Conservation (phyloP, 1,140 invertebrate species). For the Lucilia sericata region DNA sequence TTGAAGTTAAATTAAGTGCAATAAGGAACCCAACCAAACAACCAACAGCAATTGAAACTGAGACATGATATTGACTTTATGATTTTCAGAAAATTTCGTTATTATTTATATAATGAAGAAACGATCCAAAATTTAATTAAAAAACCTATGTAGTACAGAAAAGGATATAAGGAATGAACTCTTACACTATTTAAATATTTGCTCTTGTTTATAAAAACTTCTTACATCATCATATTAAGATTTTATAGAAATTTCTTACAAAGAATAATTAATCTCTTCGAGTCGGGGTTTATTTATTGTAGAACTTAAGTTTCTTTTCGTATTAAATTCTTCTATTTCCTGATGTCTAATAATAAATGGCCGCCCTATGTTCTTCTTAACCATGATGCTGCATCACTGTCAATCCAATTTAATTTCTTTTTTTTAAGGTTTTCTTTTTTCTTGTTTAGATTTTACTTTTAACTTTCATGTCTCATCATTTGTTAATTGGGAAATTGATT, state of each 20-base stretch:
- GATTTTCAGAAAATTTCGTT: no score
- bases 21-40: conserved; percentile 2
- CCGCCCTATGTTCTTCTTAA: neutral
- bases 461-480: conserved; percentile 25
- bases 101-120: no score
- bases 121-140: no score
- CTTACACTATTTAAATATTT: no score
- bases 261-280: no score
- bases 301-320: neutral
- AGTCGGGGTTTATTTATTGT: neutral
- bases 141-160: no score
- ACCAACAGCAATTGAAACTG: neutral
- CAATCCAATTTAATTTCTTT: conserved; percentile 24
- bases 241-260: no score
- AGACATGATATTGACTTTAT: no score
- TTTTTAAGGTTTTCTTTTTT: neutral
- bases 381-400: conserved; percentile 13
- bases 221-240: no score
- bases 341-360: neutral
- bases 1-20: conserved; percentile 34
- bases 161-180: no score
- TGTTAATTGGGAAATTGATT: conserved; percentile 43
- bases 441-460: neutral
- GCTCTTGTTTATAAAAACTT: no score
- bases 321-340: neutral